Conservation (phyloP, 2,797 vertebrate species). For the Tangara arthus region DNA sequence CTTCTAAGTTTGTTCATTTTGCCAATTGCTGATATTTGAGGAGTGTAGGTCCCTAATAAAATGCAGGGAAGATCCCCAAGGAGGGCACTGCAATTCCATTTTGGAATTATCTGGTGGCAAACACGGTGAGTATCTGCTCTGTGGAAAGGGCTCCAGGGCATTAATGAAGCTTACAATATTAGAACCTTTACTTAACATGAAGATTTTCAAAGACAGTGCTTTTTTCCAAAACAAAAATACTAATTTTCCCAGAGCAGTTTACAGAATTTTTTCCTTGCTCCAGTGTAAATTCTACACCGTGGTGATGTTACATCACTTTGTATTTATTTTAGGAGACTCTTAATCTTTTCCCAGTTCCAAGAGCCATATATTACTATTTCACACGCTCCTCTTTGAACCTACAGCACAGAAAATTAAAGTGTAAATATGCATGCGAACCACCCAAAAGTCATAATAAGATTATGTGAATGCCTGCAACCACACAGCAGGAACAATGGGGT, state of each 20-base stretch:
- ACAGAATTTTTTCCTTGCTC: background rate
- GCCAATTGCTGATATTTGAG: background rate
- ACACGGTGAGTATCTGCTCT: background rate
- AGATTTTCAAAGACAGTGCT: background rate
- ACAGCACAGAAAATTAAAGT: slow-evolving; percentile 25
- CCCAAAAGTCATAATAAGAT: slow-evolving; percentile 42
- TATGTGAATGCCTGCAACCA: slow-evolving; percentile 41
- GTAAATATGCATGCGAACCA: background rate
- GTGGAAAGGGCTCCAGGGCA: background rate
- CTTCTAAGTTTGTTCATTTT: background rate
- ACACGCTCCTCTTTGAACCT: slow-evolving; percentile 1
- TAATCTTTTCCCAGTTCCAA: background rate
- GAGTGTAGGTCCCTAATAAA: background rate
- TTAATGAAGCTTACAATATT: background rate
- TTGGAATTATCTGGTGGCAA: background rate
- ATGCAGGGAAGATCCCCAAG: accelerated
- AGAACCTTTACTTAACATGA: background rate
- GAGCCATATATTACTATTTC: background rate
- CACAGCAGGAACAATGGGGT: slow-evolving; percentile 36
- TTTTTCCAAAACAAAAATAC: background rate
- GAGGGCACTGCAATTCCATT: background rate
- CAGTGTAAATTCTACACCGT: background rate
- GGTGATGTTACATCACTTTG: background rate
- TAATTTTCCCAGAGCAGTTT: background rate
- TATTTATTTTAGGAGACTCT: background rate